Conservation (phyloP, 2,113 vertebrate genomes). For the Mugil cephalus region DNA sequence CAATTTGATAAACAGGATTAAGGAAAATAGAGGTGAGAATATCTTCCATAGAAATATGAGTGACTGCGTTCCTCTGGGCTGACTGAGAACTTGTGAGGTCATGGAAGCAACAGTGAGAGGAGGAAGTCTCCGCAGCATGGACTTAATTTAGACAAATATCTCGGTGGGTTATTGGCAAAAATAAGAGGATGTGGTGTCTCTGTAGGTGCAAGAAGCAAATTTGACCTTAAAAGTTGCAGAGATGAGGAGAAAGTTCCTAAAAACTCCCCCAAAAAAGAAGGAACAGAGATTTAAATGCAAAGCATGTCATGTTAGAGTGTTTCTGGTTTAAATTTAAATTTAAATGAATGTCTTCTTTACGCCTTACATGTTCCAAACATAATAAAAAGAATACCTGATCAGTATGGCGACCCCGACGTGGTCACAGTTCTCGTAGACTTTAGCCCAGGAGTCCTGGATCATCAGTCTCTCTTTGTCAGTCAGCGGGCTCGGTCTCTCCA, state of each 20-base stretch:
- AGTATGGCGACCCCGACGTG: slow-evolving; percentile 80
- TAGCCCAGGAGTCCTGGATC: slow-evolving; percentile 81
- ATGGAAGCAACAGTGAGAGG: background rate
- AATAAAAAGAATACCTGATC: slow-evolving; percentile 70
- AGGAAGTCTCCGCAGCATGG: background rate
- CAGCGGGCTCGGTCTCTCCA: slow-evolving; percentile 70
- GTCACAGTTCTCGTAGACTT: slow-evolving; percentile 80
- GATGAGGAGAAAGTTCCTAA: background rate
- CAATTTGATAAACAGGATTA: slow-evolving; percentile 38
- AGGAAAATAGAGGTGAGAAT: slow-evolving; percentile 14
- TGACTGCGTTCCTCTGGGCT: background rate
- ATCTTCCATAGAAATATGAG: slow-evolving; percentile 19
- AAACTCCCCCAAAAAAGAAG: too few species aligned
- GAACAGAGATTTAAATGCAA: too few species aligned
- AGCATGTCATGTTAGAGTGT: too few species aligned
- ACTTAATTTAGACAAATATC: background rate
- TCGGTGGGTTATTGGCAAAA: background rate
- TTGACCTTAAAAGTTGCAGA: slow-evolving; percentile 6
- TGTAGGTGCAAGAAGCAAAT: slow-evolving; percentile 11
- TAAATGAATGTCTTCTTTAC: too few species aligned
- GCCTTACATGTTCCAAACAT: too few species aligned
- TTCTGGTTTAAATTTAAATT: too few species aligned
- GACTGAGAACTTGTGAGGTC: too few species aligned
- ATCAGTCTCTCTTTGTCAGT: slow-evolving; percentile 75
- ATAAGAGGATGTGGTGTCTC: background rate